Percentiles rank a stretch among this genome's conserved stretches.
Evolutionary conservation across 2,797 vertebrate species (phyloP).

Genomic region (Meriones psammophilus): DNA sequence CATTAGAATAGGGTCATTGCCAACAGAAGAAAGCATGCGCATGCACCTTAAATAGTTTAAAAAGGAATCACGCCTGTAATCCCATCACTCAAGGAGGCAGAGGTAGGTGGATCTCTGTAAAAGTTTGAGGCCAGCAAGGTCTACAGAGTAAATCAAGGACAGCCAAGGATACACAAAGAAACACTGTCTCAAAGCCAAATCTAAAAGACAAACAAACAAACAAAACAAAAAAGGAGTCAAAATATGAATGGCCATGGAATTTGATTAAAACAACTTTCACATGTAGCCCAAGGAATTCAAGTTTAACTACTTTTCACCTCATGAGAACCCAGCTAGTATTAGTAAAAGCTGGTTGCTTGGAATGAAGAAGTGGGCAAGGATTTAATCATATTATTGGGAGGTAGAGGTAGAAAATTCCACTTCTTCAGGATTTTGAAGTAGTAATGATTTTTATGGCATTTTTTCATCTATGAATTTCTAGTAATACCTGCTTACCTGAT

Average conservation of each 20-base stretch:
- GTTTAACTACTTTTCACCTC: background rate
- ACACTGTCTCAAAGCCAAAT: too few species aligned
- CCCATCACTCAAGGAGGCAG: too few species aligned
- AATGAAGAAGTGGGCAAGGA: background rate
- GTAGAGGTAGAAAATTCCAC: background rate
- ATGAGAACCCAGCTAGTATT: background rate
- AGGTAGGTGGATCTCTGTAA: too few species aligned
- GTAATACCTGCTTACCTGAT: background rate
- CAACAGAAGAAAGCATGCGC: background rate
- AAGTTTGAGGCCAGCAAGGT: too few species aligned
- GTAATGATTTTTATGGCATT: slow-evolving; percentile 15
- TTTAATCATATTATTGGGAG: background rate
- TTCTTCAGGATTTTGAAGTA: slow-evolving; percentile 13
- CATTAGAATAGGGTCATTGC: background rate
- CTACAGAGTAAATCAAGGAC: too few species aligned
- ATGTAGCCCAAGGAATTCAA: background rate
- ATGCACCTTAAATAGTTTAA: slow-evolving; percentile 24
- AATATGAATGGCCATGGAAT: slow-evolving; percentile 16
- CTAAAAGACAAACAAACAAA: too few species aligned
- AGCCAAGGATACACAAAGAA: too few species aligned
- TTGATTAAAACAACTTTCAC: slow-evolving; percentile 30
- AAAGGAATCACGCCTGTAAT: background rate
- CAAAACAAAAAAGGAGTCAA: background rate
- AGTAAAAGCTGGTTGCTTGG: slow-evolving; percentile 9
- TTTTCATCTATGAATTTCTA: background rate